Base-by-base conservation (phyloP, 2,797 vertebrate genomes). In the Oreochromis mossambicus region DNA sequence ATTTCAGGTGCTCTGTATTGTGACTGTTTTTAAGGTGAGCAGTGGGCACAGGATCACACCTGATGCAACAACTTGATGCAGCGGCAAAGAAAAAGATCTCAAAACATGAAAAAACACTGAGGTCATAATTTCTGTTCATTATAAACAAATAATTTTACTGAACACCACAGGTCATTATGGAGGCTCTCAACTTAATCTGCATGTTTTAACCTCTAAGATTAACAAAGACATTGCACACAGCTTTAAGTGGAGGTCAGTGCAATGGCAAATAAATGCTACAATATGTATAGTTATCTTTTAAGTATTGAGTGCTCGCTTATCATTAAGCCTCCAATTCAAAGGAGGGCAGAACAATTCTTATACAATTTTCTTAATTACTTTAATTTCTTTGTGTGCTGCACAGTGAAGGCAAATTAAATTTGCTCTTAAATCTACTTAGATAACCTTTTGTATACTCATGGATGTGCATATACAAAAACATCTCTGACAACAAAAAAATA, bases 181-280 rank as follows among this genome's bases (percentile, higher is more conserved):
- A 8, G 43, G 43, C 43, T 50, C 68, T 75, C 32, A 32, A 68
- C 13, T 1, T 70, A 10, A 75, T 48, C 46, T 32, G 46, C 15
- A 48, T 19, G 66, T 7, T 73, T 73, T 73, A 73, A 73, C 66
- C 38, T 70, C 21, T 17, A 70, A 73, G 21, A 70, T 43, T 70
- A 26, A 70, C 66, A 70, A 70, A 70, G 0, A 73, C 9, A 29
- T 0, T 48, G 21, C 43, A 12, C 0, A 11, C 4, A 73, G 43
- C 43, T 73, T 48, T 75, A 75, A 6, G 26, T 34, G 46, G 70
- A 75, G 70, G 17, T 75, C 70, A 75, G 70, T 13, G 46, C 26
- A 19, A n/a, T 75, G 15, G 26, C 61, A 41, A 66, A 66, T 41
- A 38, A 66, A 38, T 7, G 19, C 1, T 24, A 66, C 61, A 66